Conservation (phyloP, 2,113 vertebrate genomes). For the Syngnathus scovelli region DNA sequence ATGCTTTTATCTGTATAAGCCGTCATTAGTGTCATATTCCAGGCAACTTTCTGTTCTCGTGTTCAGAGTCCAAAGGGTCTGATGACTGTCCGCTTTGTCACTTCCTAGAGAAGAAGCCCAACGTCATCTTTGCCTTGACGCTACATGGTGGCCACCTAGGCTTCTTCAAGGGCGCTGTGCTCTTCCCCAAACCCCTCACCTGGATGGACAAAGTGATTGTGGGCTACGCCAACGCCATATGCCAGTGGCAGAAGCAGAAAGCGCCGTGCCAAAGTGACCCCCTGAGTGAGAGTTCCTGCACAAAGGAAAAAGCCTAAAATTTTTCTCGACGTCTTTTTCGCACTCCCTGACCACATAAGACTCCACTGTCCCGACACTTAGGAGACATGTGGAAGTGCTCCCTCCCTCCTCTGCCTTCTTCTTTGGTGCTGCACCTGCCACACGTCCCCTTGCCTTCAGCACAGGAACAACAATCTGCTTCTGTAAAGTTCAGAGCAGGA, state of each 20-base stretch:
- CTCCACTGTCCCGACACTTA: conserved; percentile 28
- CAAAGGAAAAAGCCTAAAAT: conserved; percentile 54
- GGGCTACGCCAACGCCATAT: conserved; percentile 87
- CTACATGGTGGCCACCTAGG: conserved; percentile 95
- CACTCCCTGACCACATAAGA: conserved; percentile 12
- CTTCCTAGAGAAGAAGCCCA: conserved; percentile 83
- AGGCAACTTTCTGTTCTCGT: conserved; percentile 3
- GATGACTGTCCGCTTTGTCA: conserved; percentile 17
- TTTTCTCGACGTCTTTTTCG: conserved; percentile 3
- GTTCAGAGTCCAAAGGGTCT: not conserved
- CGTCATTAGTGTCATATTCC: conserved; percentile 9
- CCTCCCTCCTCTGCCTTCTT: conserved; percentile 51
- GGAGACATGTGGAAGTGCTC: conserved; percentile 42
- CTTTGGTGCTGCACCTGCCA: conserved; percentile 32
- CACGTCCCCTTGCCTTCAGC: conserved; percentile 20
- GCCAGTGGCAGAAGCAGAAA: conserved; percentile 95
- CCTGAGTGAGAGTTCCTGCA: conserved; percentile 53
- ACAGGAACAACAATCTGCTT: conserved; percentile 47
- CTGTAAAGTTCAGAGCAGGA: conserved; percentile 28
- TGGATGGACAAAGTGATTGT: conserved; percentile 99
- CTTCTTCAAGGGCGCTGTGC: conserved; percentile 96
- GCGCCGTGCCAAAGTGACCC: conserved; percentile 79
- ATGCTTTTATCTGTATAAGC: conserved; percentile 30
- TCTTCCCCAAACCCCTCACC: conserved; percentile 93
- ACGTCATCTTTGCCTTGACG: conserved; percentile 89